Percentiles rank a stretch among this genome's conserved stretches.
These are phyloP conservation scores for Pocillopora grandis DNA, from an alignment of 92 coral and sea anemone genomes.

Conservation along the genomic window DNA sequence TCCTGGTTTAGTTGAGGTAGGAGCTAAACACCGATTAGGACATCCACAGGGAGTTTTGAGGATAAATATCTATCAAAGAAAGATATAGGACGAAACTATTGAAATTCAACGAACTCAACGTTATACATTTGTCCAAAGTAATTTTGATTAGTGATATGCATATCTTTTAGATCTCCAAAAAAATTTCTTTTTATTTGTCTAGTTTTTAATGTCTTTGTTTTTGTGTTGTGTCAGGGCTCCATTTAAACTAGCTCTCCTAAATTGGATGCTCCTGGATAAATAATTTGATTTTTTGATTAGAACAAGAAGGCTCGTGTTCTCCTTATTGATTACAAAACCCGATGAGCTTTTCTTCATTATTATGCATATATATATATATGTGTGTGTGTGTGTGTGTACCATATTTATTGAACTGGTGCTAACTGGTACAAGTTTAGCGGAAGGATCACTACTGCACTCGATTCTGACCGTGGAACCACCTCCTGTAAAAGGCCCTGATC, in stretches of 20 bases:
- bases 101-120: neutral
- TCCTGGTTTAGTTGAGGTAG: neutral
- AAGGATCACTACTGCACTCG: neutral
- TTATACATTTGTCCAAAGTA: neutral
- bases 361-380: neutral
- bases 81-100: neutral
- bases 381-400: neutral
- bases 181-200: neutral
- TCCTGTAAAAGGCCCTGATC: neutral
- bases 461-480: neutral
- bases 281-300: too few relatives aligned
- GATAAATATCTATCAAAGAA: neutral
- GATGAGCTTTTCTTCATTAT: too few relatives aligned
- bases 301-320: too few relatives aligned
- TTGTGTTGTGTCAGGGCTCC: too few relatives aligned
- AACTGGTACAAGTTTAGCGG: neutral
- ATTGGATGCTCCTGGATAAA: too few relatives aligned
- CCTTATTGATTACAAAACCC: too few relatives aligned
- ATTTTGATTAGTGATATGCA: neutral
- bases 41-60: neutral
- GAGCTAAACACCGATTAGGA: neutral
- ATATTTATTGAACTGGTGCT: neutral
- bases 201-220: too few relatives aligned
- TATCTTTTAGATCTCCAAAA: neutral
- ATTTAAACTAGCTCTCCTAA: too few relatives aligned